phyloP scores from a whole-genome alignment of 2,888 invertebrate genomes.

The Hirtodrosophila trivittata region DNA sequence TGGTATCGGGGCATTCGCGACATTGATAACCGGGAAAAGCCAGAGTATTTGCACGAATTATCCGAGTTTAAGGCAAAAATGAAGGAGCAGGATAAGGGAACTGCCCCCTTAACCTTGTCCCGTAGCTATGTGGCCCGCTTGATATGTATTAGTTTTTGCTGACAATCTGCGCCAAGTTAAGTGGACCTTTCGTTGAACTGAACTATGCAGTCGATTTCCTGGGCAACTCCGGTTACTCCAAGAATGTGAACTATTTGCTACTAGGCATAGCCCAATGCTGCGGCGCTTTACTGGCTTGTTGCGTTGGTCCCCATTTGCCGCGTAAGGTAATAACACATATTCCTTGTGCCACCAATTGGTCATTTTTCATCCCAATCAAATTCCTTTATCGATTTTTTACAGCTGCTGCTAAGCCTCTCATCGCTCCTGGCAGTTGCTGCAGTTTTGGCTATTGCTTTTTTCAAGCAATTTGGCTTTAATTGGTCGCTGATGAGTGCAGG shows the following conservation, averaged over 20 bases:
- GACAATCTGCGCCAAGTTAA: slow-evolving; percentile 72
- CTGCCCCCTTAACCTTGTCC: slow-evolving; percentile 34
- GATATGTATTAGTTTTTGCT: slow-evolving; percentile 69
- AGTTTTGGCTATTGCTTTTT: slow-evolving; percentile 58
- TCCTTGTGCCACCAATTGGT: background rate
- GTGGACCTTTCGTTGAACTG: slow-evolving; percentile 78
- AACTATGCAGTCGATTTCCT: slow-evolving; percentile 71
- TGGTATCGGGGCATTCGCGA: slow-evolving; percentile 82
- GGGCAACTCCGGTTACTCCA: slow-evolving; percentile 46
- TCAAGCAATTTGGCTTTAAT: slow-evolving; percentile 44
- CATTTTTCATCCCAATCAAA: background rate
- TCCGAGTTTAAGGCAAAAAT: slow-evolving; percentile 64
- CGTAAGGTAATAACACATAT: slow-evolving; percentile 64
- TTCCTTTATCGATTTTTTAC: slow-evolving; percentile 3
- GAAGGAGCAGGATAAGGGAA: slow-evolving; percentile 19
- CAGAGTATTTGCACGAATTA: slow-evolving; percentile 72
- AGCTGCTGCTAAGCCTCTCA: slow-evolving; percentile 72
- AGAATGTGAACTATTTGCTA: slow-evolving; percentile 62
- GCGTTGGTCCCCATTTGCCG: slow-evolving; percentile 63
- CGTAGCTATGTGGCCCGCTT: slow-evolving; percentile 60
- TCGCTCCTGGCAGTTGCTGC: slow-evolving; percentile 64
- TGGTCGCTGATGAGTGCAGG: slow-evolving; percentile 39
- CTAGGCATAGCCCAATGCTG: slow-evolving; percentile 70
- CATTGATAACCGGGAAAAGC: slow-evolving; percentile 73
- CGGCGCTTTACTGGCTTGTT: slow-evolving; percentile 64